Base-by-base conservation (phyloP, 2,888 invertebrate genomes). In the Dicyrtomina minuta region DNA sequence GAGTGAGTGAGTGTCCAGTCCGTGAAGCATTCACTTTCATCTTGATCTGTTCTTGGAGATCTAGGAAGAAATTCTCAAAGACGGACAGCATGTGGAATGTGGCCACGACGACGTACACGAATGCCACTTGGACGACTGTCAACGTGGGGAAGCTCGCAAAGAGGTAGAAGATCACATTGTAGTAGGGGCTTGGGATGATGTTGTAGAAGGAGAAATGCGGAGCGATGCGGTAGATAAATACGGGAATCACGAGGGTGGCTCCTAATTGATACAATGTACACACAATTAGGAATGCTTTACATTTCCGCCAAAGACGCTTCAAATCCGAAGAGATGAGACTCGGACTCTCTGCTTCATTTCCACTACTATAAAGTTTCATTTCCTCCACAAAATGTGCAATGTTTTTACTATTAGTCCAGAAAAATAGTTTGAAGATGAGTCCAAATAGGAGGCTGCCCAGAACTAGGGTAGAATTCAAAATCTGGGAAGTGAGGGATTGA, bases 1-100 rank as follows among this genome's bases (percentile, higher is more conserved):
- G n/a, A n/a, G n/a, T n/a, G n/a, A n/a, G n/a, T n/a, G n/a, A n/a
- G n/a, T n/a, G n/a, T n/a, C n/a, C n/a, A n/a, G n/a, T n/a, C n/a
- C n/a, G n/a, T n/a, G n/a, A n/a, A n/a, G 15, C 4, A n/a, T 3
- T 46, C 46, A 22, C 5, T 24, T 61, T 43, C 1, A 39, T 61
- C 1, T 24, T 13, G 10, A 58, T 17, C 26, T 56, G 56, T 8
- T 44, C 22, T 17, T 27, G 41, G 2, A 66, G 33, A 8, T 58
- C 58, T 5, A 13, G 39, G 33, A 53, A 68, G 20, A 68, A 20
- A 6, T 17, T 55, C 27, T 68, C 68, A 61, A 68, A 13, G 15
- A 43, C 41, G 17, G 61, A 51, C 12, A 68, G 22, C 2, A 60
- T 12, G 26, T 68, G 61, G 53, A 61, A 61, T 8, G 68, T 53